These are phyloP conservation scores for Dipodomys merriami DNA, from an alignment of 2,113 vertebrate genomes.

Conservation along the genomic window DNA sequence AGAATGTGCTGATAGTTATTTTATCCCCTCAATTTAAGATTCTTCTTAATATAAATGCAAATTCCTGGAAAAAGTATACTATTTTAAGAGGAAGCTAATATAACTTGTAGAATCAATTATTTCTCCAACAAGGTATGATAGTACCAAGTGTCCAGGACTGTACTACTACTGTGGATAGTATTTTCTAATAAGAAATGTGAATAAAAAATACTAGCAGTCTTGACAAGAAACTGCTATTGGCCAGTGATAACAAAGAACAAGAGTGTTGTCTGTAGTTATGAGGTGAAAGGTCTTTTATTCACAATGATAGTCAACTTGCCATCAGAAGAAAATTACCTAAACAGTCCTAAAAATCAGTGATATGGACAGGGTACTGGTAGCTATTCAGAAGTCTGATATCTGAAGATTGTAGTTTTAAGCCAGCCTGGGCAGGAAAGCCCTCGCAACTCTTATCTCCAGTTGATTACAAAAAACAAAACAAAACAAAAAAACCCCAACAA, in stretches of 20 bases:
- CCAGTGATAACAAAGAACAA: not conserved
- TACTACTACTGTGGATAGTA: not conserved
- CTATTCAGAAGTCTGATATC: no score
- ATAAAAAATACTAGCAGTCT: not conserved
- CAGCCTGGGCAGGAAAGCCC: no score
- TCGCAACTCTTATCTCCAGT: no score
- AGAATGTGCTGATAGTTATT: not conserved
- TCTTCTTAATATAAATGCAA: not conserved
- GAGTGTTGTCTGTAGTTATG: not conserved
- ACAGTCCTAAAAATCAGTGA: not conserved
- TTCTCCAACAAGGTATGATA: not conserved
- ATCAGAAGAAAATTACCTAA: not conserved
- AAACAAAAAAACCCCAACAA: no score
- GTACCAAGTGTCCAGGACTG: not conserved
- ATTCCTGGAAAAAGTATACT: not conserved
- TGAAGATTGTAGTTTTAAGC: no score
- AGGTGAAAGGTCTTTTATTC: not conserved
- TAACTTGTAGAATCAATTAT: not conserved
- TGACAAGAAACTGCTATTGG: not conserved
- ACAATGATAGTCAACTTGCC: not conserved
- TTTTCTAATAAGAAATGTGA: conserved; percentile 35
- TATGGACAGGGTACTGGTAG: no score
- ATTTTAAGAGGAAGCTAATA: conserved; percentile 11
- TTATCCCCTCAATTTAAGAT: not conserved
- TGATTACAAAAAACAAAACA: no score